These are phyloP conservation scores for Asobara japonica DNA, from an alignment of 1,140 invertebrate genomes.

Conservation along the genomic window DNA sequence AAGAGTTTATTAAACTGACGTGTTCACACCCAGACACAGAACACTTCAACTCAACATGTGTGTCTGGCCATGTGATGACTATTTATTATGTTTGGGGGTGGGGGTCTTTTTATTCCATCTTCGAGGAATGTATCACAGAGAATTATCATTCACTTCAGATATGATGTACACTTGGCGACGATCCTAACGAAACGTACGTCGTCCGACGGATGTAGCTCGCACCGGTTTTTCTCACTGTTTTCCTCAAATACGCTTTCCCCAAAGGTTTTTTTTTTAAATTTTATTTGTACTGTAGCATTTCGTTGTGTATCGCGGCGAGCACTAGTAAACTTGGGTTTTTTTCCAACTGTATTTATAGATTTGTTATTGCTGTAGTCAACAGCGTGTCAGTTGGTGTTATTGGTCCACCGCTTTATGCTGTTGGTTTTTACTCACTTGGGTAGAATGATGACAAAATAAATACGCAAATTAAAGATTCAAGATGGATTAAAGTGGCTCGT, in stretches of 20 bases:
- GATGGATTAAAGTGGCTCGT: too few species aligned
- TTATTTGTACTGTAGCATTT: background rate
- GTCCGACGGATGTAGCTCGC: background rate
- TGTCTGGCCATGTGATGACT: background rate
- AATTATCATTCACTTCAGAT: slow-evolving; percentile 13
- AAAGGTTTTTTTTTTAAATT: background rate
- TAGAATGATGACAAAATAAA: background rate
- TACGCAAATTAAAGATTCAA: background rate
- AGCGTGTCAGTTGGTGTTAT: slow-evolving; percentile 12
- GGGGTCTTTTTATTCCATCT: too few species aligned
- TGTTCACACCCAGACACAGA: background rate
- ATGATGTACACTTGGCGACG: background rate
- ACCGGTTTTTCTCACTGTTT: background rate
- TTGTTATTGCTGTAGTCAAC: background rate
- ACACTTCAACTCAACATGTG: background rate
- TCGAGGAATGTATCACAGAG: slow-evolving; percentile 1
- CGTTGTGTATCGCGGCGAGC: background rate
- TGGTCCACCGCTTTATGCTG: background rate
- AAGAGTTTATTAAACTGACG: slow-evolving; percentile 3
- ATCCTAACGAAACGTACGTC: background rate
- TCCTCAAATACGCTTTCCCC: background rate
- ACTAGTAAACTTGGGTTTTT: background rate
- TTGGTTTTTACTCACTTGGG: background rate
- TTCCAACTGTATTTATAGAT: background rate
- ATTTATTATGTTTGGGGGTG: too few species aligned